Conservation (phyloP, 2,797 vertebrate genomes). For the Sebastes hubbsi region DNA sequence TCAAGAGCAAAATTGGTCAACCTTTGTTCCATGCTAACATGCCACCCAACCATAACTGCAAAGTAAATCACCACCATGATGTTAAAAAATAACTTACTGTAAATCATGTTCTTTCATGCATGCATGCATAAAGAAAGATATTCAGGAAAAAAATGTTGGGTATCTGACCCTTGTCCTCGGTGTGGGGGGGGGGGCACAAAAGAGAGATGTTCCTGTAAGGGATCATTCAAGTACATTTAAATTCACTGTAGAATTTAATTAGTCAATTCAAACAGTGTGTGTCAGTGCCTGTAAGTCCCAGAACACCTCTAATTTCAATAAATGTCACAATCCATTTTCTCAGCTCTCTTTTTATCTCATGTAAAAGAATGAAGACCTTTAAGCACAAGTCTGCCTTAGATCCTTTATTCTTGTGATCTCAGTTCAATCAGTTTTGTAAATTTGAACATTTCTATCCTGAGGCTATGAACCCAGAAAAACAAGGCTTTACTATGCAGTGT, state of each 20-base stretch:
- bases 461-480: slow-evolving; percentile 15
- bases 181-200: background rate
- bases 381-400: slow-evolving; percentile 21
- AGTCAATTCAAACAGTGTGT: slow-evolving; percentile 12
- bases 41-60: background rate
- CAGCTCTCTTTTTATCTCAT: slow-evolving; percentile 16
- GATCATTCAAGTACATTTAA: background rate
- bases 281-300: background rate
- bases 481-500: slow-evolving; percentile 4
- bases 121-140: background rate
- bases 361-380: slow-evolving; percentile 30
- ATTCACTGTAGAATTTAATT: slow-evolving; percentile 25
- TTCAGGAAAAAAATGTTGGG: background rate
- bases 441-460: slow-evolving; percentile 35
- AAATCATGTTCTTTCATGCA: background rate
- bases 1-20: background rate
- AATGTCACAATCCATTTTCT: slow-evolving; percentile 32
- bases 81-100: background rate
- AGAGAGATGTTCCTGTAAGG: background rate
- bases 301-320: slow-evolving; percentile 33
- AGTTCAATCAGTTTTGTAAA: slow-evolving; percentile 41
- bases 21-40: background rate
- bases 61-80: background rate
- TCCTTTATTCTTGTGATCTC: slow-evolving; percentile 42
- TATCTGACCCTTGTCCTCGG: background rate